phyloP scores from a whole-genome alignment of 2,888 invertebrate species.

The Julus scandinavius region DNA sequence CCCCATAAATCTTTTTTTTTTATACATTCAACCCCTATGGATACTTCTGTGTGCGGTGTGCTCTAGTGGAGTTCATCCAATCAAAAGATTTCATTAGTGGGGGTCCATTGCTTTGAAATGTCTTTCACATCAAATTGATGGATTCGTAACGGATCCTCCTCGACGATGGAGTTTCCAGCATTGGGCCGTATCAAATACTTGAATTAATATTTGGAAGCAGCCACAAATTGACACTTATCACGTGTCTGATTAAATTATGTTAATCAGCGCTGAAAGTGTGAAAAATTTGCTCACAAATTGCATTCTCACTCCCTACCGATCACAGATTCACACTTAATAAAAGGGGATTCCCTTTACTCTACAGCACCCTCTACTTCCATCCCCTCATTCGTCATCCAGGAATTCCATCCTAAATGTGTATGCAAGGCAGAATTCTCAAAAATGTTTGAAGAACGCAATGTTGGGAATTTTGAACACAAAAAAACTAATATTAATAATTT shows the following conservation, averaged over 20 bases:
- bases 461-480: too few species aligned
- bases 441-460: neutral
- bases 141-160: slow-evolving; percentile 37
- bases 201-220: slow-evolving; percentile 36
- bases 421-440: neutral
- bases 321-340: slow-evolving; percentile 22
- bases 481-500: too few species aligned
- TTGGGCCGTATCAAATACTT: slow-evolving; percentile 12
- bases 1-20: slow-evolving; percentile 30
- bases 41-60: neutral
- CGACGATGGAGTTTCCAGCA: neutral
- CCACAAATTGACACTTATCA: slow-evolving; percentile 39
- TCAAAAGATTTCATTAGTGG: slow-evolving; percentile 39
- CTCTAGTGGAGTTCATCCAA: slow-evolving; percentile 35
- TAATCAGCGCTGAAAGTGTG: slow-evolving; percentile 29
- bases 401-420: neutral
- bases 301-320: slow-evolving; percentile 28
- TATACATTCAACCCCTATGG: neutral
- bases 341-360: slow-evolving; percentile 3
- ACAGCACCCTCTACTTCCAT: neutral
- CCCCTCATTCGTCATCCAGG: neutral
- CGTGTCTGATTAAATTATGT: slow-evolving; percentile 36
- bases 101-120: slow-evolving; percentile 34
- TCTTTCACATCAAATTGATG: slow-evolving; percentile 39
- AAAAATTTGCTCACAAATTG: slow-evolving; percentile 13